Evolutionary conservation across 2,113 vertebrate genomes (phyloP).

Genomic region (Scytalopus superciliaris): DNA sequence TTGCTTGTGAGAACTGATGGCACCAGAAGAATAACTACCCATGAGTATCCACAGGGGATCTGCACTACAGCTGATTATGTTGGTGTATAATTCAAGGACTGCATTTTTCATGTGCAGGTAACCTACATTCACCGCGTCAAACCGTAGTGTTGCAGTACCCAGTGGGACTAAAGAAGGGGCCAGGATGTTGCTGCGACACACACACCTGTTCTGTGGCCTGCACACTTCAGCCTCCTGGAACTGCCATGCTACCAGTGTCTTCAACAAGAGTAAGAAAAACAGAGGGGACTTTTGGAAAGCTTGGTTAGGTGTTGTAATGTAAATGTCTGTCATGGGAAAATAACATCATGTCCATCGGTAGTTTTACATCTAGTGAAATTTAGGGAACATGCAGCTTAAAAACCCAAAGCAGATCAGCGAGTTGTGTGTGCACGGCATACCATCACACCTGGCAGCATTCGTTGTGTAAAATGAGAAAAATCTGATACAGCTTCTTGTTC

Average conservation of each 20-base stretch:
- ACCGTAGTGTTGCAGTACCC: fast-evolving
- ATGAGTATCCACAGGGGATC: background rate
- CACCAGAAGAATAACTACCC: background rate
- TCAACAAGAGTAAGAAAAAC: background rate
- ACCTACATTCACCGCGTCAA: background rate
- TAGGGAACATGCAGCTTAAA: background rate
- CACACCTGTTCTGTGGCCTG: background rate
- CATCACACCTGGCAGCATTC: background rate
- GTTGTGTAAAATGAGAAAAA: background rate
- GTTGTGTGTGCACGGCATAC: background rate
- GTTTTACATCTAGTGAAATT: background rate
- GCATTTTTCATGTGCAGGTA: background rate
- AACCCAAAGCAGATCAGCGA: background rate
- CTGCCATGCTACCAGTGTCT: background rate
- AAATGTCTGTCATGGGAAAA: background rate
- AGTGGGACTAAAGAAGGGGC: background rate
- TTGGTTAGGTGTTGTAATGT: background rate
- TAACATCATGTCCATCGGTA: fast-evolving
- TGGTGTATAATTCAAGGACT: background rate
- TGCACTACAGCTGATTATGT: background rate
- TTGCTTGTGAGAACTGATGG: background rate
- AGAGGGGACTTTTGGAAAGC: background rate
- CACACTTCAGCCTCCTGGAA: background rate
- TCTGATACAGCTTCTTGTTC: background rate
- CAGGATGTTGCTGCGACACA: fast-evolving